These are phyloP conservation scores for Xiphophorus couchianus DNA, from an alignment of 2,113 vertebrate genomes.

Conservation along the genomic window DNA sequence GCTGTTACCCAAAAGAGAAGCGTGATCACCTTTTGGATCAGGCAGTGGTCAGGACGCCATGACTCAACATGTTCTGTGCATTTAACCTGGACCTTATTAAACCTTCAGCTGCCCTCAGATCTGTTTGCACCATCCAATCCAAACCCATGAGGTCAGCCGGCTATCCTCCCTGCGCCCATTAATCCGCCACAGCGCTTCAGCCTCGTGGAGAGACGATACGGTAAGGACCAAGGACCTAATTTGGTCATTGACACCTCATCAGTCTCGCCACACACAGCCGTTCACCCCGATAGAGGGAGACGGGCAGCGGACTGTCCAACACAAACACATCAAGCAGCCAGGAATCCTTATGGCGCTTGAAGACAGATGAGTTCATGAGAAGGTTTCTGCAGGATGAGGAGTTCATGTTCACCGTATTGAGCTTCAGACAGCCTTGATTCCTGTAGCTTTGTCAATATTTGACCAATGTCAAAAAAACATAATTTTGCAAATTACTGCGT, in stretches of 20 bases:
- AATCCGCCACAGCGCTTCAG: slow-evolving; percentile 18
- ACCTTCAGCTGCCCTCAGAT: not conserved
- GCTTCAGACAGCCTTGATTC: not conserved
- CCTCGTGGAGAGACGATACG: slow-evolving; percentile 41
- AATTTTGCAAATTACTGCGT: too few species aligned
- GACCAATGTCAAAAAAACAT: too few species aligned
- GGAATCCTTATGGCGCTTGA: slow-evolving; percentile 26
- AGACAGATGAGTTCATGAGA: not conserved
- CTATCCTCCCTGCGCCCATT: not conserved
- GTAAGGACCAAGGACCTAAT: slow-evolving; percentile 32
- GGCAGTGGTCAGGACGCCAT: too few species aligned
- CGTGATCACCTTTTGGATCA: too few species aligned
- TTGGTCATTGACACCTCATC: slow-evolving; percentile 61
- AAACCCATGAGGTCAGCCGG: not conserved
- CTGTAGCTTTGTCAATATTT: too few species aligned
- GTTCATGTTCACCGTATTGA: slow-evolving; percentile 62
- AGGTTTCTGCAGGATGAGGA: slow-evolving; percentile 27
- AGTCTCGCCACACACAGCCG: slow-evolving; percentile 32
- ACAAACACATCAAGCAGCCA: slow-evolving; percentile 56
- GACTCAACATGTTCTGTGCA: not conserved
- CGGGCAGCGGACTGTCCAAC: slow-evolving; percentile 38
- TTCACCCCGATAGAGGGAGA: slow-evolving; percentile 21
- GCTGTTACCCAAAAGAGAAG: not conserved
- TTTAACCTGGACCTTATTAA: slow-evolving; percentile 7
- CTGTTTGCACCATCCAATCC: not conserved